Evolutionary conservation across 1,140 invertebrate species (phyloP), one percentile per base, ranked within the genome.

Genomic region (Epicauta chinensis): DNA sequence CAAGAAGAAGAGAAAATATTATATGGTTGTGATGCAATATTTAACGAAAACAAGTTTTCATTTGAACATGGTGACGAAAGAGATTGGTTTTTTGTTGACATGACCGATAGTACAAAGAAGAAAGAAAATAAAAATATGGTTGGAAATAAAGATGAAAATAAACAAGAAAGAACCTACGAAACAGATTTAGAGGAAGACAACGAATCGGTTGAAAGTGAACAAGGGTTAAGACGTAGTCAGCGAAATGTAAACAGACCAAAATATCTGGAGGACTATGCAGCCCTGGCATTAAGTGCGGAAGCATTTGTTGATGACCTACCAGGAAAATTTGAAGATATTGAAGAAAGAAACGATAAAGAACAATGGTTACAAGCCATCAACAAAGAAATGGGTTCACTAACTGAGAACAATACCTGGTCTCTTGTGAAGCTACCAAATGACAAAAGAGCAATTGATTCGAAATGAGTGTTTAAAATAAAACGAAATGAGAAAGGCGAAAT

Each of bases 311-410:
- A 46, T 15, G 31, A 23, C 17, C 2, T 23, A 23, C 6, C 38
- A 14, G 11, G 43, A 17, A 31, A 42, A 16, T 15, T 35, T 15
- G 40, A 51, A 35, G 30, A 31, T n/a, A 16, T 17, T 5, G 23
- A 51, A 17, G 12, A 15, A 11, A 35, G 14, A 23, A 36, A 37
- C 15, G 46, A 62, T 9, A 23, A 1, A 7, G 39, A 56, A 5
- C 32, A 62, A 11, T 73, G 71, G 69, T 51, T 59, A 34, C 44
- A 56, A 32, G 68, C 69, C 7, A 73, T 70, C 29, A 16, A 58
- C 11, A 46, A 60, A 6, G 66, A 70, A 54, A 58, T 67, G n/a
- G 17, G 55, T 6, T 43, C 61, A 13, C 51, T 68, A 1, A 30
- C 59, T 1, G 54, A 60, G 40, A 68, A 72, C 51, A 39, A 68